A percentile compares a stretch with the other conserved stretches of the same genome.
Evolutionary conservation across 53 echinoderm and acorn worm species (phyloP).

Genomic region (Pentamera pediparva): DNA sequence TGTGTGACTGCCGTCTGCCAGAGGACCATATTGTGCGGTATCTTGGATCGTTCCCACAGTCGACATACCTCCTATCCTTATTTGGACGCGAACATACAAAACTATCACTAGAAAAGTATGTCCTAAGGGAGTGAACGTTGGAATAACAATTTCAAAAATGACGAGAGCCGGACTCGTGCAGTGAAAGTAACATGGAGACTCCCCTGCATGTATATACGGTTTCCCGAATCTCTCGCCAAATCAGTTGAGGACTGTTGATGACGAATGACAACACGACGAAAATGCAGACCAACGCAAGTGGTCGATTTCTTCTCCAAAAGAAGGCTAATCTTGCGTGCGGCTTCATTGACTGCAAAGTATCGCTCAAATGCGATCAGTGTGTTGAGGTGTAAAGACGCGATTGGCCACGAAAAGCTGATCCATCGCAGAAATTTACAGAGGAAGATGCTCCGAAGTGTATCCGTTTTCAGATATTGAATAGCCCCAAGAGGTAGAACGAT

Average conservation of each 20-base stretch:
- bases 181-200: background rate
- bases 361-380: constrained; percentile 13
- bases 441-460: background rate
- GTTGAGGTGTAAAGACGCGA: constrained; percentile 13
- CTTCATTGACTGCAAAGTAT: constrained; percentile 15
- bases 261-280: background rate
- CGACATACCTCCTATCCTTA: too few relatives aligned
- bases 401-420: background rate
- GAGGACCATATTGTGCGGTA: too few relatives aligned
- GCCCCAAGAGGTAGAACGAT: background rate
- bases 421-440: background rate
- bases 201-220: background rate
- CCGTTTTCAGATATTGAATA: background rate
- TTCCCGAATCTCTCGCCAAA: constrained; percentile 7
- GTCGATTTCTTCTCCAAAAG: background rate
- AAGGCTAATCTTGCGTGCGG: background rate
- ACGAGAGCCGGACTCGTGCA: background rate
- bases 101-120: background rate
- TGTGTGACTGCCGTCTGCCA: too few relatives aligned
- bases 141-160: background rate
- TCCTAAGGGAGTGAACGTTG: background rate
- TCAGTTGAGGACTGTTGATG: constrained; percentile 2
- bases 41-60: too few relatives aligned
- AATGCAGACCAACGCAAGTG: background rate
- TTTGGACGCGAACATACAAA: background rate